Conservation (phyloP, 1,140 invertebrate genomes). For the Apis dorsata region DNA sequence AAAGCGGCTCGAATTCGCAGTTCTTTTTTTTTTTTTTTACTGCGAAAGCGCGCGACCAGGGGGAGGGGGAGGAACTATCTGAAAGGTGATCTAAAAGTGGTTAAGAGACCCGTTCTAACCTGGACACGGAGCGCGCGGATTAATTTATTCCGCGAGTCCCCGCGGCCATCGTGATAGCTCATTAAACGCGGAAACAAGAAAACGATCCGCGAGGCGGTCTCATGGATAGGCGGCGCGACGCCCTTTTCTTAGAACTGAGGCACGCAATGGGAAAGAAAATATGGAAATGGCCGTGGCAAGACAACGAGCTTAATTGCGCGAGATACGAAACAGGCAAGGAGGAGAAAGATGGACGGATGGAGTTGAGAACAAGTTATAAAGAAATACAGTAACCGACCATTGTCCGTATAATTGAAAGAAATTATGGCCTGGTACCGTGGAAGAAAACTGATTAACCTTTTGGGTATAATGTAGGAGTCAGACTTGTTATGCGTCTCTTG, state of each 20-base stretch:
- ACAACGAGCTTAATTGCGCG: conserved; percentile 66
- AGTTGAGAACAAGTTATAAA: conserved; percentile 57
- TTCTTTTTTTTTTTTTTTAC: no score
- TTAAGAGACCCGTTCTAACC: neutral
- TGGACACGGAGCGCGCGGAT: neutral
- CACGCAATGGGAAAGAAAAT: conserved; percentile 68
- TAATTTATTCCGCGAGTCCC: conserved; percentile 49
- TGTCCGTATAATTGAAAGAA: conserved; percentile 69
- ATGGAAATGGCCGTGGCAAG: conserved; percentile 63
- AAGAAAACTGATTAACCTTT: conserved; percentile 20
- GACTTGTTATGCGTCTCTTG: no score
- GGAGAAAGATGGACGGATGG: neutral
- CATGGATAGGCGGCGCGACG: conserved; percentile 31
- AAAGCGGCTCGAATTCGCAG: no score
- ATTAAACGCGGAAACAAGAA: conserved; percentile 46
- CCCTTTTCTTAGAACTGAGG: conserved; percentile 40
- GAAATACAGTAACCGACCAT: conserved; percentile 66
- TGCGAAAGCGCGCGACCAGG: neutral
- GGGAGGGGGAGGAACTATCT: neutral
- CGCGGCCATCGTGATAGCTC: conserved; percentile 46
- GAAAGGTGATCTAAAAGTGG: conserved; percentile 25
- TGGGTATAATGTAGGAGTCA: no score
- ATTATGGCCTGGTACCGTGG: conserved; percentile 45
- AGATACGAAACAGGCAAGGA: conserved; percentile 41
- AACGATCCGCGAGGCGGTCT: conserved; percentile 38